Evolutionary conservation across 2,797 vertebrate genomes (phyloP).

Genomic region (Lacerta bilineata): DNA sequence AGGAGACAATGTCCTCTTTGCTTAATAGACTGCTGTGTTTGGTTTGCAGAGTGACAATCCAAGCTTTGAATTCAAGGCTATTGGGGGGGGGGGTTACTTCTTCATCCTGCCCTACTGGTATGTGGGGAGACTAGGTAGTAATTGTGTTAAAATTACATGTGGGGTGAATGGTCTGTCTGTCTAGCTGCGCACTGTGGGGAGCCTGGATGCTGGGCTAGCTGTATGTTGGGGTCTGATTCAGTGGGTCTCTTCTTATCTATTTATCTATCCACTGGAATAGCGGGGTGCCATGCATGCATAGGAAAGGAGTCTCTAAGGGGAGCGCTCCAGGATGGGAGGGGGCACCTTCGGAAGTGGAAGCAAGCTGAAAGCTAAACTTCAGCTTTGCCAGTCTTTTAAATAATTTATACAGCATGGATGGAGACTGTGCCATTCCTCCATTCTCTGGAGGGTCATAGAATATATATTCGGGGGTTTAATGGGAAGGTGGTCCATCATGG

Average conservation of each 20-base stretch:
- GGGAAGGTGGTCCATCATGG: background rate
- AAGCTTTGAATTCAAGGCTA: slow-evolving; percentile 73
- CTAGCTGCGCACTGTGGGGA: background rate
- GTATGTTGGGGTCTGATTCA: background rate
- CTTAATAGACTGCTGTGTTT: slow-evolving; percentile 65
- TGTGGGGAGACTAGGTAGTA: too few relatives aligned
- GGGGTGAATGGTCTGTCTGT: background rate
- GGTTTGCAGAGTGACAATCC: slow-evolving; percentile 61
- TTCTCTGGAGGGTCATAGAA: background rate
- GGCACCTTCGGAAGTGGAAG: background rate
- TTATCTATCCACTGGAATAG: background rate
- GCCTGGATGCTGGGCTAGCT: background rate
- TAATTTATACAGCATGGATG: slow-evolving; percentile 23
- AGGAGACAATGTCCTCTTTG: slow-evolving; percentile 64
- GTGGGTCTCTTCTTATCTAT: background rate
- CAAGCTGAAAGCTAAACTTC: slow-evolving; percentile 66
- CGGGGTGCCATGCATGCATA: background rate
- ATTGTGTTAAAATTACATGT: background rate
- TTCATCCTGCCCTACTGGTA: slow-evolving; percentile 24
- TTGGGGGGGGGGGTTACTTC: slow-evolving; percentile 56
- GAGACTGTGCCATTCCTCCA: slow-evolving; percentile 22
- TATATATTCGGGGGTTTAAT: background rate
- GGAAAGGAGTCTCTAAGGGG: too few relatives aligned
- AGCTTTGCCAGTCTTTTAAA: slow-evolving; percentile 31
- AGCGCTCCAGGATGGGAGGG: background rate